Evolutionary conservation across 2,888 invertebrate species (phyloP).

Genomic region (Flexamia atlantica): DNA sequence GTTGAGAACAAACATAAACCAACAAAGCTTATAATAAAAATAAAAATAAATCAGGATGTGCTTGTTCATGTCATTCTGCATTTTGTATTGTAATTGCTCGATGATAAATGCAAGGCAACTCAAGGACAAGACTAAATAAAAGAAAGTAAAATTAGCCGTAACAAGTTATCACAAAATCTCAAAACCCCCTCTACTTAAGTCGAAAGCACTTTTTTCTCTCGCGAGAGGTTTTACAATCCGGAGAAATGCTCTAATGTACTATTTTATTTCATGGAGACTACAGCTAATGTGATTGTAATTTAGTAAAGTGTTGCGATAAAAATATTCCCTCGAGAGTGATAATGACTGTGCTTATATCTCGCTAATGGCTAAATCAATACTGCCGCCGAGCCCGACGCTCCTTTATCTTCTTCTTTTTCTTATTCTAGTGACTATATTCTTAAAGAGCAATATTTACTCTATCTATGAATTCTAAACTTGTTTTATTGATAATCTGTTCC

Average conservation of each 20-base stretch:
- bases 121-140: too few species aligned
- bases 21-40: too few species aligned
- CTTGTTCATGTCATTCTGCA: too few species aligned
- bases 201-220: background rate
- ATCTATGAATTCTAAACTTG: too few species aligned
- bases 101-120: too few species aligned
- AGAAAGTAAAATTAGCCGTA: too few species aligned
- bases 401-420: background rate
- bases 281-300: conserved; percentile 47
- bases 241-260: background rate
- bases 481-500: too few species aligned
- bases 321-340: conserved; percentile 30
- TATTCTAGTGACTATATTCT: background rate
- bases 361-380: conserved; percentile 55
- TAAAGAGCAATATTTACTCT: background rate
- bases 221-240: background rate
- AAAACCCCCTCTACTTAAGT: background rate
- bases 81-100: too few species aligned
- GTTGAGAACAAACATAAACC: too few species aligned
- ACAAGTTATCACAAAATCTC: background rate
- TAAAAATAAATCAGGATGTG: too few species aligned
- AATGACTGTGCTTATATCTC: conserved; percentile 49
- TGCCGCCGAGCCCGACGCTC: background rate
- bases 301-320: conserved; percentile 49
- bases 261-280: conserved; percentile 20